Percentiles rank a stretch among this genome's conserved stretches.
Conservation (phyloP, 2,113 vertebrate species). For the Fukomys damarensis region DNA sequence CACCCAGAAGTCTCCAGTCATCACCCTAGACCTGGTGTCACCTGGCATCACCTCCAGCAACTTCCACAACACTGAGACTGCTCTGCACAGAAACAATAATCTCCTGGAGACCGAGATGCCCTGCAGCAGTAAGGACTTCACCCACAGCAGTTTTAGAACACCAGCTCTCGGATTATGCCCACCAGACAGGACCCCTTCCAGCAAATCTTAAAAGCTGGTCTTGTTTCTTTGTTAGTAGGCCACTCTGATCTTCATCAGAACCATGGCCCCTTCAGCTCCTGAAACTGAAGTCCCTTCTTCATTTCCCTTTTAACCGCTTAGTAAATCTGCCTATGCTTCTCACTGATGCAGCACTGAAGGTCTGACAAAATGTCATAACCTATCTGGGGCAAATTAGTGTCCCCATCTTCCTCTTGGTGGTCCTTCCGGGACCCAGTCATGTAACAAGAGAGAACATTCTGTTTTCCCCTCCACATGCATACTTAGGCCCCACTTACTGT, state of each 20-base stretch:
- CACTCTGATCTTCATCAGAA: neutral
- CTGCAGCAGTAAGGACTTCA: neutral
- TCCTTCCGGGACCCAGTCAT: neutral
- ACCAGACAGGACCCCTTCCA: neutral
- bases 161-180: neutral
- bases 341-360: neutral
- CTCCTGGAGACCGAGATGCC: neutral
- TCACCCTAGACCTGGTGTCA: neutral
- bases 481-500: neutral
- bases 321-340: neutral
- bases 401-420: neutral
- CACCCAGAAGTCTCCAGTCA: neutral
- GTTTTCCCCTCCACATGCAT: neutral
- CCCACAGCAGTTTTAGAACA: neutral
- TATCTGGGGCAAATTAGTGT: neutral
- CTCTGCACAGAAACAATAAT: neutral
- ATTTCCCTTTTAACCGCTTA: neutral
- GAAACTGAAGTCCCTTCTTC: neutral
- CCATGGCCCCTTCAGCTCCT: neutral
- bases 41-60: neutral
- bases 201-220: neutral
- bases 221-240: neutral
- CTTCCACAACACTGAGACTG: neutral
- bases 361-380: neutral
- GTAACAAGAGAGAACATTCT: neutral